Evolutionary conservation across 2,888 invertebrate species (phyloP), one percentile per base, ranked within the genome.

Genomic region (Omphaloscelis lunosa): DNA sequence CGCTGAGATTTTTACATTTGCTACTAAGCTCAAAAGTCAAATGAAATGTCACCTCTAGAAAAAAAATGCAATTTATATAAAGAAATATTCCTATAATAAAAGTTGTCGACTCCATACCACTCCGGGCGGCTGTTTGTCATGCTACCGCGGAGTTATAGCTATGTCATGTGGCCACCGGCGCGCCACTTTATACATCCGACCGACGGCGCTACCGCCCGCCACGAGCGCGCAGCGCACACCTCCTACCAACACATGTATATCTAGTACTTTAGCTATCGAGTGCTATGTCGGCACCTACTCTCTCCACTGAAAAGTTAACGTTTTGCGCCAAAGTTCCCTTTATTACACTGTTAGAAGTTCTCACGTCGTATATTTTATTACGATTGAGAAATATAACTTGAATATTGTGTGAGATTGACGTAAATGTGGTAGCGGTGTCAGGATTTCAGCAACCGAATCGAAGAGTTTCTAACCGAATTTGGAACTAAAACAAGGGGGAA

Each of bases 111-210:
- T 96, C 96, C 91, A 95, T 87, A 80, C 83, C 86, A 84, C 75
- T 89, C 90, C 87, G 83, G 89, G 85, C 91, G 92, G 93, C 94
- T 95, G 95, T 95, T 96, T 96, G 96, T 96, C 96, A 96, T 95
- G 96, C 94, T 93, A 93, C 94, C 94, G 93, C 93, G 93, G 92
- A 96, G 96, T 95, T 96, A 96, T 96, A 96, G 95, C 95, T 96
- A 95, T 96, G 96, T 96, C 95, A 95, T 94, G 95, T 95, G 96
- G 96, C 96, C 96, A 96, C 96, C 96, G 96, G 95, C 96, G 96
- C 96, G 96, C 95, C 96, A 96, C 96, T 96, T 96, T 96, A 96
- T 96, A 96, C 96, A 96, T 96, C 96, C 96, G 95, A 94, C 87
- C 88, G 89, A 86, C 88, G 88, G 88, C 93, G 94, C 95, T 93